Evolutionary conservation across 1,140 invertebrate genomes (phyloP).

Genomic region (Leptopilina clavipes): DNA sequence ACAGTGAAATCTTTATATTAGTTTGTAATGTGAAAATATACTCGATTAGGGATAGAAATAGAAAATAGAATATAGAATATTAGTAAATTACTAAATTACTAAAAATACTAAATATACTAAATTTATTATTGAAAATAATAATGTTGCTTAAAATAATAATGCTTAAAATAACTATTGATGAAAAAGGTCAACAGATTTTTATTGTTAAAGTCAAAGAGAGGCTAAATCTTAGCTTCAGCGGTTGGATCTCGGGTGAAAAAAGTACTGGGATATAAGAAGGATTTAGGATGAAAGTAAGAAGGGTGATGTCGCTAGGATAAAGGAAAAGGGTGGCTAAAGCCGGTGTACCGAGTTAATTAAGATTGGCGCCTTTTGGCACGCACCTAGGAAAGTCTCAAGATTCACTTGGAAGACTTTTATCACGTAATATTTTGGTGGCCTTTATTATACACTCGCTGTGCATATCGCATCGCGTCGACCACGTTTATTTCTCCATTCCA

Average conservation of each 20-base stretch:
- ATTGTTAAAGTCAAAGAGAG: constrained; percentile 44
- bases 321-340: constrained; percentile 42
- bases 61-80: too few species aligned
- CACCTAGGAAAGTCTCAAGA: constrained; percentile 29
- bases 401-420: constrained; percentile 26
- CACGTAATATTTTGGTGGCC: constrained; percentile 26
- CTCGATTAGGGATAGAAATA: too few species aligned
- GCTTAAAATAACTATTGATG: too few species aligned
- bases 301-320: constrained; percentile 20
- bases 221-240: constrained; percentile 41
- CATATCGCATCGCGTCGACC: neutral
- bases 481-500: neutral
- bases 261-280: constrained; percentile 58
- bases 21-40: too few species aligned
- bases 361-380: constrained; percentile 44
- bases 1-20: too few species aligned
- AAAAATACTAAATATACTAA: too few species aligned
- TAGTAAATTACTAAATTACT: too few species aligned
- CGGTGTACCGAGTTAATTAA: constrained; percentile 64
- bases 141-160: too few species aligned
- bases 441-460: constrained; percentile 8
- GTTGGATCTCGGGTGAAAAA: constrained; percentile 44
- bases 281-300: constrained; percentile 56
- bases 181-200: neutral
- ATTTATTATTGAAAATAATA: too few species aligned